Base-by-base conservation (phyloP, 35 echinoderm and acorn worm species). In the Apostichopus californicus region DNA sequence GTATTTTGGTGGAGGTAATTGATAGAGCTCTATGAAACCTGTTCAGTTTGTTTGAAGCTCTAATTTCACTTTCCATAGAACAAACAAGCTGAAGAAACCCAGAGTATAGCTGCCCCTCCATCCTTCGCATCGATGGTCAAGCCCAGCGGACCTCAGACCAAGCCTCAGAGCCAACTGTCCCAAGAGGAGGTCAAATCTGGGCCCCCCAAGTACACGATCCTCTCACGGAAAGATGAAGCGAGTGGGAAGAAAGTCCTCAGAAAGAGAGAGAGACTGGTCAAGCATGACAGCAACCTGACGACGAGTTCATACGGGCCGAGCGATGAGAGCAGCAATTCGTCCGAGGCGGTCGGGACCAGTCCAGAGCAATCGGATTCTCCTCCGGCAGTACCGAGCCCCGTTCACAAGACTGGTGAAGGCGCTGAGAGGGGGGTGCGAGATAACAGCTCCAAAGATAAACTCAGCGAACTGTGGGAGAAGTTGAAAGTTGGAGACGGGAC, bases 291-390 rank as follows among this genome's bases (percentile, higher is more conserved):
- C 25, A 89, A 64, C 54, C 18, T 54, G 8, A 89, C 28, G 0
- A 46, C 34, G 0, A 64, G 57, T 9, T 28, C 86, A 63, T 11
- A 87, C 3, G 86, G 86, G 7, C 86, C 86, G 8, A 88, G 58
- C 68, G 86, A 89, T 34, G 86, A 89, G 57, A 89, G 86, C 46
- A 89, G 86, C 54, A 89, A 61, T 55, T 89, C 86, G 4, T 89
- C 86, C 13, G 86, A 68, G 68, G 25, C 86, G 15, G 61, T 73
- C 12, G 24, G 5, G 8, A 54, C 68, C 61, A 89, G 86, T 46
- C 86, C 86, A 11, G 86, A 89, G 61, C 61, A 71, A 10, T 89
- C 86, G 5, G 86, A 72, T 12, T 89, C 57, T 25, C 61, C 86
- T 25, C 86, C 86, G 18, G 57, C 17, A 8, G 57, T 25, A 68